Percentiles rank a stretch among this genome's conserved stretches.
Conservation (phyloP, 1,140 invertebrate genomes). For the Habropoda laboriosa region DNA sequence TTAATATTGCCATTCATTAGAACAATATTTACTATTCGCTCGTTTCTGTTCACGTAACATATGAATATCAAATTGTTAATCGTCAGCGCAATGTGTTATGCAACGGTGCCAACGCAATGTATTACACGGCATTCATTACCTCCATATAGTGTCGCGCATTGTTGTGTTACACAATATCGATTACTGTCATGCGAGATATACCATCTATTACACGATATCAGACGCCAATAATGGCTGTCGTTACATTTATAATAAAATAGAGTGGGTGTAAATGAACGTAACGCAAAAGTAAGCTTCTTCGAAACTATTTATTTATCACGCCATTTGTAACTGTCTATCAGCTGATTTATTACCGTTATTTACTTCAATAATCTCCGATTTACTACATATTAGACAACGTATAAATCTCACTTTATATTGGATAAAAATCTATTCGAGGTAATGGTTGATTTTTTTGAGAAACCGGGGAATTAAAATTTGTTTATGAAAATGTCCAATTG, state of each 20-base stretch:
- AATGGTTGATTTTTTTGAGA: too few species aligned
- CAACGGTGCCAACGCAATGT: not conserved
- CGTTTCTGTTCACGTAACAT: not conserved
- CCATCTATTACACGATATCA: constrained; percentile 18
- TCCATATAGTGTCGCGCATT: constrained; percentile 5
- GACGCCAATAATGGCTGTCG: constrained; percentile 2
- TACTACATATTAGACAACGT: too few species aligned
- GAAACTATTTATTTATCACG: too few species aligned
- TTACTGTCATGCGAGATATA: constrained; percentile 18
- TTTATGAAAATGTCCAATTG: too few species aligned
- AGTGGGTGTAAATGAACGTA: not conserved
- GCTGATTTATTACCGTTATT: too few species aligned
- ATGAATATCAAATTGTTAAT: constrained; percentile 29
- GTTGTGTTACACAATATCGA: constrained; percentile 39
- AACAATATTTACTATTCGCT: not conserved
- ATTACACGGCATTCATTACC: constrained; percentile 42
- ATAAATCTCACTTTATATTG: too few species aligned
- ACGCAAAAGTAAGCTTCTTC: not conserved
- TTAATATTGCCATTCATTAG: not conserved
- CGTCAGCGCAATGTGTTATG: not conserved
- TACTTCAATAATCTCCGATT: too few species aligned
- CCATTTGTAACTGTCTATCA: too few species aligned
- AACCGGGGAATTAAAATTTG: too few species aligned
- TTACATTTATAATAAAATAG: not conserved
- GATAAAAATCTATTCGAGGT: too few species aligned